Conservation (phyloP, 2,888 invertebrate species). For the Miltochrista miniata region DNA sequence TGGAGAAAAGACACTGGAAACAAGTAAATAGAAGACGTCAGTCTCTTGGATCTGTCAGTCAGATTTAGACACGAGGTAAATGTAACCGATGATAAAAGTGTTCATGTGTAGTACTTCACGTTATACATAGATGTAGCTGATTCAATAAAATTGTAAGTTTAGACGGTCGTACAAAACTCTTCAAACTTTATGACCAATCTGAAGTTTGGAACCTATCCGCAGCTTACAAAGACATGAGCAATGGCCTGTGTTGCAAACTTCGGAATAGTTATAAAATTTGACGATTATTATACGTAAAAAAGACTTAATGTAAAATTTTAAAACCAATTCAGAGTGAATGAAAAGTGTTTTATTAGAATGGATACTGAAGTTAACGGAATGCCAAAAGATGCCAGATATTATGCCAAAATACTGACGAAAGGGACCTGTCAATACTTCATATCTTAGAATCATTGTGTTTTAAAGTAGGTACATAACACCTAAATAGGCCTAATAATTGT, state of each 20-base stretch:
- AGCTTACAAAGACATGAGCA: no score
- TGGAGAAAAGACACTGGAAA: slow-evolving; percentile 92
- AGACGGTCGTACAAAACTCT: slow-evolving; percentile 11
- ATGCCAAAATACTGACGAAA: slow-evolving; percentile 69
- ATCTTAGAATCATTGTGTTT: slow-evolving; percentile 64
- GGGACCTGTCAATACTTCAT: slow-evolving; percentile 78
- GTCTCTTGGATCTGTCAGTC: slow-evolving; percentile 78
- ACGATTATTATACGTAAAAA: not conserved
- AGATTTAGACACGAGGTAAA: slow-evolving; percentile 56
- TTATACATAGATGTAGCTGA: slow-evolving; percentile 26
- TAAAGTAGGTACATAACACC: slow-evolving; percentile 28
- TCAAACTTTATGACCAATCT: no score
- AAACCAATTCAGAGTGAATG: slow-evolving; percentile 18
- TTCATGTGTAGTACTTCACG: slow-evolving; percentile 40
- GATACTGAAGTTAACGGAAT: slow-evolving; percentile 37
- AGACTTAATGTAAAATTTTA: slow-evolving; percentile 18
- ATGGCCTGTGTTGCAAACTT: no score
- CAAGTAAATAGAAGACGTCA: slow-evolving; percentile 89
- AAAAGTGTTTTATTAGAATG: slow-evolving; percentile 24
- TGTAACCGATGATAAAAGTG: slow-evolving; percentile 44
- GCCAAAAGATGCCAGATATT: slow-evolving; percentile 64
- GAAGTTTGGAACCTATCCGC: no score
- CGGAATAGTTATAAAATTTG: no score
- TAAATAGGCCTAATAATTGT: slow-evolving; percentile 34
- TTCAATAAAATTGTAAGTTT: slow-evolving; percentile 24